Percentiles rank a stretch among this genome's conserved stretches.
Conservation (phyloP, 2,888 invertebrate genomes). For the Scaptomyza caliginosa region DNA sequence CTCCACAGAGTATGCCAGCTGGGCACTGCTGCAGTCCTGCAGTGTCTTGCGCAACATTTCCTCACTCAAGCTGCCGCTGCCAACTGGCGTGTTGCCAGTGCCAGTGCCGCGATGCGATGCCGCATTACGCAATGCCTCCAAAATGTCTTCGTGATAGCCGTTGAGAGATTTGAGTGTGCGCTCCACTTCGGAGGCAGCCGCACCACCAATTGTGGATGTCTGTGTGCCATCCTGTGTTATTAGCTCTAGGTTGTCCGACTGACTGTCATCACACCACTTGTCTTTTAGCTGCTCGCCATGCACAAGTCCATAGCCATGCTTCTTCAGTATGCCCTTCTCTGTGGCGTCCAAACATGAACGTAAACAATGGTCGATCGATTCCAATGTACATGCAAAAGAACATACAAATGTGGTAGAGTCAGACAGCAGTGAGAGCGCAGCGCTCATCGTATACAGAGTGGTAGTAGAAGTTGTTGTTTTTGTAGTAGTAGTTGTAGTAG, state of each 20-base stretch:
- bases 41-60: constrained; percentile 89
- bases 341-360: constrained; percentile 78
- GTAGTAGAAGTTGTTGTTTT: constrained; percentile 1
- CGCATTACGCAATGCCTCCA: constrained; percentile 94
- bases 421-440: constrained; percentile 60
- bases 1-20: constrained; percentile 85
- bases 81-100: constrained; percentile 86
- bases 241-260: constrained; percentile 89
- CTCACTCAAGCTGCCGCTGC: constrained; percentile 88
- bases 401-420: constrained; percentile 71
- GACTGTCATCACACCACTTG: constrained; percentile 90
- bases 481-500: background rate
- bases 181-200: constrained; percentile 91
- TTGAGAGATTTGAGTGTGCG: constrained; percentile 94
- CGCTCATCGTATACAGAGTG: constrained; percentile 38
- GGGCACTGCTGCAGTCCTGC: constrained; percentile 86
- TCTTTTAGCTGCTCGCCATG: constrained; percentile 89
- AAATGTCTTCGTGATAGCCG: constrained; percentile 96
- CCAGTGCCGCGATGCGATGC: constrained; percentile 89
- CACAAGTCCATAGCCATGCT: constrained; percentile 91
- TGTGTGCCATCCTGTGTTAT: constrained; percentile 89
- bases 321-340: constrained; percentile 96
- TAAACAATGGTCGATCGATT: constrained; percentile 27
- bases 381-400: constrained; percentile 72
- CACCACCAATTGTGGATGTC: constrained; percentile 86